These are phyloP conservation scores for Drosophila differens DNA, from an alignment of 2,888 invertebrate genomes.

Conservation along the genomic window DNA sequence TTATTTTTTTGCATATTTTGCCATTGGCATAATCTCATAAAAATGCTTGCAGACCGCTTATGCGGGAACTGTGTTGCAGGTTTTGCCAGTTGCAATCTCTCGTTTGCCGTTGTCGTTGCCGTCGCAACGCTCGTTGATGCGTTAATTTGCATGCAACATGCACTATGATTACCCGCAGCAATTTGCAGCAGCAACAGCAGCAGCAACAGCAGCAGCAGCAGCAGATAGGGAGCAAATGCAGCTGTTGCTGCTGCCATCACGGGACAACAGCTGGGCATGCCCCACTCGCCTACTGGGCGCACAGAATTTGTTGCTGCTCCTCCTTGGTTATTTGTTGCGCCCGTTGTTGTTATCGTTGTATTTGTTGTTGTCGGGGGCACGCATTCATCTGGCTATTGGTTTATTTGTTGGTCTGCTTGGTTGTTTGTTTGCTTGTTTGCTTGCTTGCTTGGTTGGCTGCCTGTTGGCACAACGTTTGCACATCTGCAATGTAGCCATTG, in stretches of 20 bases:
- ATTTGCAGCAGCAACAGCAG: constrained; percentile 66
- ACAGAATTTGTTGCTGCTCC: constrained; percentile 45
- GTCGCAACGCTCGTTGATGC: constrained; percentile 64
- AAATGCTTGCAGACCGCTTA: constrained; percentile 60
- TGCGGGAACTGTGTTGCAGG: constrained; percentile 49
- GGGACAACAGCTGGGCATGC: constrained; percentile 59
- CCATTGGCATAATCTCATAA: constrained; percentile 72
- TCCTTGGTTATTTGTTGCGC: constrained; percentile 6
- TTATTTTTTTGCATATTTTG: constrained; percentile 48
- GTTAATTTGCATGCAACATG: constrained; percentile 80
- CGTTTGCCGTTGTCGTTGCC: constrained; percentile 53
- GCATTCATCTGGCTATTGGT: constrained; percentile 31
- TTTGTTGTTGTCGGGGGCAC: constrained; percentile 2
- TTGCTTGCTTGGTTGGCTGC: constrained; percentile 41
- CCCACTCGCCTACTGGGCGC: constrained; percentile 63
- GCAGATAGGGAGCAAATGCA: constrained; percentile 52
- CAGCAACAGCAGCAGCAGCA: constrained; percentile 42
- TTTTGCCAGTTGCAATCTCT: constrained; percentile 29
- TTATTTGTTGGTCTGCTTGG: constrained; percentile 45
- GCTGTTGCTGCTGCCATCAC: constrained; percentile 27
- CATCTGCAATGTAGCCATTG: constrained; percentile 60
- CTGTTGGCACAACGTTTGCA: constrained; percentile 64
- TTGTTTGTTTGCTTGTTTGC: constrained; percentile 37
- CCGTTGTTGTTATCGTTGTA: constrained; percentile 6
- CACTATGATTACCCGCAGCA: constrained; percentile 79